A percentile compares a stretch with the other conserved stretches of the same genome.
Conservation (phyloP, 2,797 vertebrate species). For the Synaphobranchus kaupii region DNA sequence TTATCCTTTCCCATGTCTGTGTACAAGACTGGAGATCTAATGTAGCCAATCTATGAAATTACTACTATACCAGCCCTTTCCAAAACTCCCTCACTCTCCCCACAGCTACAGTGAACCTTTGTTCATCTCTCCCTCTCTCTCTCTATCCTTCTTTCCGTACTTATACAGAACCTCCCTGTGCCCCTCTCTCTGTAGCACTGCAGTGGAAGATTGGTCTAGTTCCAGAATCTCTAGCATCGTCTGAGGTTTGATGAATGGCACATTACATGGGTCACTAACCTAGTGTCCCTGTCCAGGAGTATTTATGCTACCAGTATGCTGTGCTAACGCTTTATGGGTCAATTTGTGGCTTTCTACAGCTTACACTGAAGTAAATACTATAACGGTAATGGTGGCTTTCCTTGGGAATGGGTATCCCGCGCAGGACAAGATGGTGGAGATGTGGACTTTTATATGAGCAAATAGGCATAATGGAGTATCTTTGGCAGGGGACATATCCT, state of each 20-base stretch:
- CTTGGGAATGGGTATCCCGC: neutral
- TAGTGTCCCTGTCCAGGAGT: slow-evolving; percentile 28
- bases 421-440: neutral
- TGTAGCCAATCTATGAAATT: neutral
- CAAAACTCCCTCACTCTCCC: neutral
- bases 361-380: neutral
- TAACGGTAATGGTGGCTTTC: neutral
- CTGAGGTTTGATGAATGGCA: slow-evolving; percentile 24
- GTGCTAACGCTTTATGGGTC: neutral
- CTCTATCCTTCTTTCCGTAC: neutral
- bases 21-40: neutral
- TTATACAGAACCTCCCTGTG: neutral
- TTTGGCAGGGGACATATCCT: too few relatives aligned
- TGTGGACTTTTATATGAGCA: neutral
- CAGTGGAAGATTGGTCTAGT: neutral
- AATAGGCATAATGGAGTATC: too few relatives aligned
- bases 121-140: neutral
- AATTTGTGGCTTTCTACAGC: neutral
- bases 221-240: neutral
- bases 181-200: neutral
- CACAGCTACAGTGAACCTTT: neutral
- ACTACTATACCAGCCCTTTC: neutral
- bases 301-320: slow-evolving; percentile 50
- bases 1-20: too few relatives aligned
- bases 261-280: slow-evolving; percentile 37